Evolutionary conservation across 2,113 vertebrate species (phyloP).

Genomic region (Anseranas semipalmata): DNA sequence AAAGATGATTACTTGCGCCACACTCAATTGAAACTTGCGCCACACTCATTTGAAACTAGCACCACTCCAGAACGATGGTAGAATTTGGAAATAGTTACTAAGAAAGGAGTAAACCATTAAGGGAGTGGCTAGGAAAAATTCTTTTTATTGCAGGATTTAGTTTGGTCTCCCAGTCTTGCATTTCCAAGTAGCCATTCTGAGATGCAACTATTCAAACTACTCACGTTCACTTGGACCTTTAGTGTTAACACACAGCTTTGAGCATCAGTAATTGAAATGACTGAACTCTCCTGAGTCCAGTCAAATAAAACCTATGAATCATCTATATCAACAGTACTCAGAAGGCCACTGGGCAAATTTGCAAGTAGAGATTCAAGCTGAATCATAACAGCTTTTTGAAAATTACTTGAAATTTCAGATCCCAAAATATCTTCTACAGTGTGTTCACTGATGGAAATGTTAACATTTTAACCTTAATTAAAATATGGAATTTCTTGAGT

Average conservation of each 20-base stretch:
- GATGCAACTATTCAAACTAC: background rate
- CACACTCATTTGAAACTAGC: background rate
- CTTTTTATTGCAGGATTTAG: background rate
- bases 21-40: background rate
- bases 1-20: background rate
- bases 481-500: background rate
- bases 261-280: background rate
- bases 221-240: background rate
- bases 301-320: background rate
- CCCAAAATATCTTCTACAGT: background rate
- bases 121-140: background rate
- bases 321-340: background rate
- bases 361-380: background rate
- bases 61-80: background rate
- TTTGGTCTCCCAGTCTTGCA: background rate
- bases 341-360: background rate
- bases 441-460: background rate
- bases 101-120: background rate
- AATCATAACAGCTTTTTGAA: slow-evolving; percentile 13
- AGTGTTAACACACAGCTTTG: background rate
- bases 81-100: background rate
- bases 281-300: background rate
- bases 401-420: background rate
- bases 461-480: slow-evolving; percentile 22
- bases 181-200: background rate